phyloP scores from a whole-genome alignment of 2,888 invertebrate genomes.

The Actias luna region DNA sequence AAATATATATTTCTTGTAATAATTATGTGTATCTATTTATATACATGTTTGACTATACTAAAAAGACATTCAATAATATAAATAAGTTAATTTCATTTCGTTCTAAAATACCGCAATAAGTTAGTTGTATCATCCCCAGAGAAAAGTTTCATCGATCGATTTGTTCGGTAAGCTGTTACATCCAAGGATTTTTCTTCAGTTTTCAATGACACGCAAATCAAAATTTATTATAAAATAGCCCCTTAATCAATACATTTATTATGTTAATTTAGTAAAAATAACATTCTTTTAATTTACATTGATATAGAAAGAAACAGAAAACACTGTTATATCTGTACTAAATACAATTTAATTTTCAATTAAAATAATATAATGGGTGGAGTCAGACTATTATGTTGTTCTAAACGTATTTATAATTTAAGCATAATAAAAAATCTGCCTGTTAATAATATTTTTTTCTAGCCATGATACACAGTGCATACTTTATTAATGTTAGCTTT shows the following conservation, averaged over 20 bases:
- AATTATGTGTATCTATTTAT: not conserved
- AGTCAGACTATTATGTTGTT: too few species aligned
- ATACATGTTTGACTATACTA: not conserved
- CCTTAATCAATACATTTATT: not conserved
- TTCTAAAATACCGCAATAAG: not conserved
- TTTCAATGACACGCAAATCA: conserved; percentile 24
- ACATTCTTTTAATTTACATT: too few species aligned
- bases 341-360: too few species aligned
- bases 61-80: not conserved
- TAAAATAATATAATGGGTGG: too few species aligned
- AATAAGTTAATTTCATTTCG: not conserved
- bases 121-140: not conserved
- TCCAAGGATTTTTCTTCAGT: not conserved
- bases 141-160: not conserved
- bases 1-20: not conserved
- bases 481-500: too few species aligned
- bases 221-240: not conserved
- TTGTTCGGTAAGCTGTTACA: not conserved
- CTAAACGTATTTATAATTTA: too few species aligned
- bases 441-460: too few species aligned
- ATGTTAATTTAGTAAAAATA: too few species aligned
- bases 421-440: too few species aligned
- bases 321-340: too few species aligned
- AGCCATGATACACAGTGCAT: too few species aligned
- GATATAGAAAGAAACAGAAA: too few species aligned